phyloP scores from a whole-genome alignment of 2,797 vertebrate species.

The Coracias cyanogaster region DNA sequence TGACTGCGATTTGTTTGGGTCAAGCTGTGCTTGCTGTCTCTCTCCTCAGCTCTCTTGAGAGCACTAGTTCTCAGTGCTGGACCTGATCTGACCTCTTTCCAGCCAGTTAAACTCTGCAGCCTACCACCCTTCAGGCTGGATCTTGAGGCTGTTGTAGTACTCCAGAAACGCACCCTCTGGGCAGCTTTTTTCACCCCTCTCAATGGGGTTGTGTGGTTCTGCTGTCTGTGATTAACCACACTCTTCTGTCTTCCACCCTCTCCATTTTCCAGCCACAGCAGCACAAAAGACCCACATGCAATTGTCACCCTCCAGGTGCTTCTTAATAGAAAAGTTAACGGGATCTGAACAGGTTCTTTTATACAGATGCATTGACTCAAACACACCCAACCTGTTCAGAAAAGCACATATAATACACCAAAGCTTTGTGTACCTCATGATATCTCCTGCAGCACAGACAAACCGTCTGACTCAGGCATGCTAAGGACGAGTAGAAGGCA shows the following conservation, averaged over 20 bases:
- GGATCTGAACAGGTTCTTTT: neutral
- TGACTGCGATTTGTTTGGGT: neutral
- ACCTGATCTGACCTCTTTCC: neutral
- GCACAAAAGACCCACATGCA: neutral
- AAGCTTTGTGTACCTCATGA: neutral
- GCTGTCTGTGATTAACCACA: neutral
- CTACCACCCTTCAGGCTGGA: neutral
- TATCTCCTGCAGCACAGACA: neutral
- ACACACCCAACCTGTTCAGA: neutral
- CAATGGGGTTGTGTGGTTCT: neutral
- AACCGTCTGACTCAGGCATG: neutral
- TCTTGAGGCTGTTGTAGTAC: accelerated
- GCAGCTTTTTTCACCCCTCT: neutral
- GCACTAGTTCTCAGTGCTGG: neutral
- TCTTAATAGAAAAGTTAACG: neutral
- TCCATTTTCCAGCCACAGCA: neutral
- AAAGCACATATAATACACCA: neutral
- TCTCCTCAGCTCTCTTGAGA: neutral
- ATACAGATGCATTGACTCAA: neutral
- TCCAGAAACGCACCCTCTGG: accelerated
- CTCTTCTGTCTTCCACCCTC: neutral
- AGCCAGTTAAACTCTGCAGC: neutral
- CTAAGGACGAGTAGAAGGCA: neutral
- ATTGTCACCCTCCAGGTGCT: neutral
- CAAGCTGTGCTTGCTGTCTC: neutral